phyloP scores from a whole-genome alignment of 2,797 vertebrate genomes.

The Clarias platycephalus region DNA sequence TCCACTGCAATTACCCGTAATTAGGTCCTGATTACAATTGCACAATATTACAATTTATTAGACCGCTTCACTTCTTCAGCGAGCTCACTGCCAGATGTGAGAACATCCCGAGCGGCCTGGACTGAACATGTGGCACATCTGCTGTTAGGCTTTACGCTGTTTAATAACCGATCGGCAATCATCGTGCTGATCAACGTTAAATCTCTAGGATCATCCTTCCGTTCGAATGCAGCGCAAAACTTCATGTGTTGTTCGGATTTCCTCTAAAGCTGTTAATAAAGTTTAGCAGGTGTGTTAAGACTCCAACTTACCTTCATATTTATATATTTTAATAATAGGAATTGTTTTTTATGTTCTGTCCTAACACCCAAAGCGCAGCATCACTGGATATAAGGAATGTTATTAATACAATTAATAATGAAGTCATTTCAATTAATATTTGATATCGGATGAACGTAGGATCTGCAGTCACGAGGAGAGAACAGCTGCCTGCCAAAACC shows the following conservation, averaged over 20 bases:
- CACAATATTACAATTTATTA: conserved; percentile 71
- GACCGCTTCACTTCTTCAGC: conserved; percentile 62
- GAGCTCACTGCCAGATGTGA: conserved; percentile 65
- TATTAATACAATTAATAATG: too few species aligned
- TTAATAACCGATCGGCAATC: conserved; percentile 39
- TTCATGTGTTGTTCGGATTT: neutral
- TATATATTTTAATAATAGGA: too few species aligned
- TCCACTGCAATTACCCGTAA: conserved; percentile 66
- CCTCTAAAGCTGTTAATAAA: neutral
- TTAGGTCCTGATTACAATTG: conserved; percentile 67
- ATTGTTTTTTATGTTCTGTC: too few species aligned
- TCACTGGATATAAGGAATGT: too few species aligned
- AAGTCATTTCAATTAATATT: too few species aligned
- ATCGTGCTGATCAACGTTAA: conserved; percentile 26
- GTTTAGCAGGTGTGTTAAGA: too few species aligned
- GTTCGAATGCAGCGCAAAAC: neutral
- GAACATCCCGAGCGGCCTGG: conserved; percentile 56
- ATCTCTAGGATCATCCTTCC: neutral
- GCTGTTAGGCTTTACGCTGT: conserved; percentile 40
- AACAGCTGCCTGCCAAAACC: too few species aligned
- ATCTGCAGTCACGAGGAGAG: too few species aligned
- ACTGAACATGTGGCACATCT: conserved; percentile 40
- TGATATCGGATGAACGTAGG: too few species aligned
- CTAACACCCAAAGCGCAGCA: too few species aligned
- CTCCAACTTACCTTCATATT: too few species aligned